Evolutionary conservation across 2,113 vertebrate genomes (phyloP).

Genomic region (Campylomormyrus numenius): DNA sequence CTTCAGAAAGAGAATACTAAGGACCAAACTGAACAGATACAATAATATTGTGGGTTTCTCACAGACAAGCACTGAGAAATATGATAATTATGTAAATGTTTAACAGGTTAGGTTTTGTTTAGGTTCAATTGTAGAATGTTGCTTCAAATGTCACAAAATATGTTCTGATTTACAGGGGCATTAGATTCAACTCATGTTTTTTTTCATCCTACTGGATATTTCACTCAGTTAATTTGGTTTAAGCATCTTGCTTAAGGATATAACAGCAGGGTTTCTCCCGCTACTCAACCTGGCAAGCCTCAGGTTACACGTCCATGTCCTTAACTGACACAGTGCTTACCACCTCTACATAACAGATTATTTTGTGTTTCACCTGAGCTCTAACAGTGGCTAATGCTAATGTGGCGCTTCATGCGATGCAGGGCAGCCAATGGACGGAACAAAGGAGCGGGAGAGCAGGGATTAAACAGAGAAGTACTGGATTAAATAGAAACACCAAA

Average conservation of each 20-base stretch:
- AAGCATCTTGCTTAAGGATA: not conserved
- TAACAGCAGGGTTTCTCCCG: not conserved
- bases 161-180: not conserved
- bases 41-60: not conserved
- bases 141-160: not conserved
- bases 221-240: not conserved
- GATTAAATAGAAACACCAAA: not conserved
- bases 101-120: not conserved
- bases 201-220: not conserved
- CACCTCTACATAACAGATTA: not conserved
- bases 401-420: not conserved
- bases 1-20: not conserved
- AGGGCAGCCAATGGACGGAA: not conserved
- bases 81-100: not conserved
- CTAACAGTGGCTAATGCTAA: not conserved
- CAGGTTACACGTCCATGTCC: not conserved
- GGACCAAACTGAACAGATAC: not conserved
- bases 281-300: not conserved
- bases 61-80: not conserved
- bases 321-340: not conserved
- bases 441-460: not conserved
- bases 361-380: not conserved
- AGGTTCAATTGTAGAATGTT: not conserved
- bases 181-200: not conserved
- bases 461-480: not conserved